phyloP scores from a whole-genome alignment of 2,797 vertebrate genomes.

The Remorina albescens region DNA sequence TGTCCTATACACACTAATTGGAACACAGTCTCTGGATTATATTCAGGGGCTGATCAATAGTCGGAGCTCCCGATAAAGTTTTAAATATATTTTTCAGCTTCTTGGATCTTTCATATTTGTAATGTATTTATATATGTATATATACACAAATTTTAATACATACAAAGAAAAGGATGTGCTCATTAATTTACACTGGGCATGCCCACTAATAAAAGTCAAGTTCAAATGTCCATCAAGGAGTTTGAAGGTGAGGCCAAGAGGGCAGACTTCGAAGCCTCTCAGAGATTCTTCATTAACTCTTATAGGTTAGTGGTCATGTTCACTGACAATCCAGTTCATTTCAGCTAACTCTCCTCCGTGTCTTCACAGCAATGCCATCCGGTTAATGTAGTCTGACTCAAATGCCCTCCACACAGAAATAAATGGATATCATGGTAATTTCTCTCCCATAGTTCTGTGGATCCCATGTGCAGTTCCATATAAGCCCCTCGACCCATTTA shows the following conservation, averaged over 20 bases:
- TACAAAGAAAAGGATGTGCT: slow-evolving; percentile 78
- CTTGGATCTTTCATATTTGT: slow-evolving; percentile 71
- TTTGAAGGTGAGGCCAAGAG: slow-evolving; percentile 74
- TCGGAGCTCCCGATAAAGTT: slow-evolving; percentile 57
- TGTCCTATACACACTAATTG: slow-evolving; percentile 49
- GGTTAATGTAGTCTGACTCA: slow-evolving; percentile 78
- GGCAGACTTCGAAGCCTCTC: slow-evolving; percentile 31
- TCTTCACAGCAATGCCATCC: slow-evolving; percentile 82
- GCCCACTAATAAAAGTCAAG: slow-evolving; percentile 77
- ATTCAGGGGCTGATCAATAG: slow-evolving; percentile 56
- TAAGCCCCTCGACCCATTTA: slow-evolving; percentile 63
- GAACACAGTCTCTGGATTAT: slow-evolving; percentile 47
- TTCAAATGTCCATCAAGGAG: slow-evolving; percentile 70
- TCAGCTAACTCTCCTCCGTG: slow-evolving; percentile 20
- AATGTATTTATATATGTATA: slow-evolving; percentile 85
- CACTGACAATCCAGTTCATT: slow-evolving; percentile 31
- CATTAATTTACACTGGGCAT: slow-evolving; percentile 83
- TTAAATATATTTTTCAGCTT: slow-evolving; percentile 86
- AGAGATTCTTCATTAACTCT: slow-evolving; percentile 29
- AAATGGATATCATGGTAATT: slow-evolving; percentile 54
- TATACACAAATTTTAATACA: slow-evolving; percentile 83
- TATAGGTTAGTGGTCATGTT: slow-evolving; percentile 15
- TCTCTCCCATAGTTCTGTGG: slow-evolving; percentile 51
- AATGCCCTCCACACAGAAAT: slow-evolving; percentile 58
- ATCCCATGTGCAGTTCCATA: slow-evolving; percentile 59